Evolutionary conservation across 2,113 vertebrate species (phyloP).

Genomic region (Telmatochromis sp.): DNA sequence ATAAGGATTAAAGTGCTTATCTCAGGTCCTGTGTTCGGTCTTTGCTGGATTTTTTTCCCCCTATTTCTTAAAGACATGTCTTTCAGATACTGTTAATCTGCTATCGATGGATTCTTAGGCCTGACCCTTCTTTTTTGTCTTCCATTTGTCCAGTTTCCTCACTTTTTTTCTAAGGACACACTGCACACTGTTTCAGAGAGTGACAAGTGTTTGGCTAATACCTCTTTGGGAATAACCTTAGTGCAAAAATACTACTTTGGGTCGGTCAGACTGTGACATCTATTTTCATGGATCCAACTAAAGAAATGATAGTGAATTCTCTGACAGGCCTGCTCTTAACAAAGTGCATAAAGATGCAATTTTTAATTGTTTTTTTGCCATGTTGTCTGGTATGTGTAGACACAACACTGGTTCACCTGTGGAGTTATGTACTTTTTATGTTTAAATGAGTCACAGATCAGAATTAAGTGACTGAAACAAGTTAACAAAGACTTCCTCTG

Average conservation of each 20-base stretch:
- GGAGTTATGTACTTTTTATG: not conserved
- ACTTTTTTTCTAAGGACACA: not conserved
- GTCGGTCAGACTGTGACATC: not conserved
- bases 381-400: not conserved
- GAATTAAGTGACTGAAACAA: not conserved
- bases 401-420: not conserved
- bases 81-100: not conserved
- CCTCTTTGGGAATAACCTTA: not conserved
- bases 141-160: not conserved
- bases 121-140: not conserved
- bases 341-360: not conserved
- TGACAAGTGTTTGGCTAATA: not conserved
- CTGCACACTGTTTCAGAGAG: not conserved
- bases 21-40: not conserved
- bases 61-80: not conserved
- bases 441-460: not conserved
- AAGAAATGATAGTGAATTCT: not conserved
- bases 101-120: not conserved
- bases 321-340: not conserved
- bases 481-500: not conserved
- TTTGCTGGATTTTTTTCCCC: accelerated
- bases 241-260: not conserved
- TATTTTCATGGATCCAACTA: not conserved
- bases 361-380: not conserved
- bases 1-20: not conserved